A percentile compares a stretch with the other conserved stretches of the same genome.
Evolutionary conservation across 2,888 invertebrate species (phyloP).

Genomic region (Mesorhabditis belari): DNA sequence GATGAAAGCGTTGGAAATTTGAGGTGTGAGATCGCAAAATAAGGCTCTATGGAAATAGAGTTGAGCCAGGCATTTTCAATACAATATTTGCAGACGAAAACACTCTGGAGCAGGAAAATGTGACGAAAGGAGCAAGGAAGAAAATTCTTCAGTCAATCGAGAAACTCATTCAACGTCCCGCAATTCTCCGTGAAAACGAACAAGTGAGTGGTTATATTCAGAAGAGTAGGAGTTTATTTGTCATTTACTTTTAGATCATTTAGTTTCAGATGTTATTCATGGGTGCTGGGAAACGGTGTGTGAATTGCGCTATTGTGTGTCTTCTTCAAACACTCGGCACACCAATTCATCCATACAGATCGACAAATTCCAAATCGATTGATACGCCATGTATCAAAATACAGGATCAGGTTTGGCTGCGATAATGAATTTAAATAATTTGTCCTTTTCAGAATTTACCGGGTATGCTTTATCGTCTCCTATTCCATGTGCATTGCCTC

Average conservation of each 20-base stretch:
- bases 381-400: neutral
- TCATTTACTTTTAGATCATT: neutral
- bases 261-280: neutral
- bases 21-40: too few species aligned
- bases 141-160: conserved; percentile 83
- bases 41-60: too few species aligned
- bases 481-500: conserved; percentile 63
- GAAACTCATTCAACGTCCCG: conserved; percentile 74
- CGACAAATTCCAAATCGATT: neutral
- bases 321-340: neutral
- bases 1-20: too few species aligned
- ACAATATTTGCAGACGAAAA: conserved; percentile 2
- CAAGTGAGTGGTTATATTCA: conserved; percentile 65
- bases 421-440: too few species aligned
- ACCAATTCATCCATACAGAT: neutral
- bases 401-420: neutral
- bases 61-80: too few species aligned
- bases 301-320: neutral
- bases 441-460: conserved; percentile 63
- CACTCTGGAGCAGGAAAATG: neutral
- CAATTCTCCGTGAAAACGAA: conserved; percentile 65
- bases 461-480: conserved; percentile 70
- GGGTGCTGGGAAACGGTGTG: neutral
- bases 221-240: neutral
- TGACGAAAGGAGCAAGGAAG: conserved; percentile 77